phyloP scores from a whole-genome alignment of 2,797 vertebrate genomes.

The Orestias chungarensis region DNA sequence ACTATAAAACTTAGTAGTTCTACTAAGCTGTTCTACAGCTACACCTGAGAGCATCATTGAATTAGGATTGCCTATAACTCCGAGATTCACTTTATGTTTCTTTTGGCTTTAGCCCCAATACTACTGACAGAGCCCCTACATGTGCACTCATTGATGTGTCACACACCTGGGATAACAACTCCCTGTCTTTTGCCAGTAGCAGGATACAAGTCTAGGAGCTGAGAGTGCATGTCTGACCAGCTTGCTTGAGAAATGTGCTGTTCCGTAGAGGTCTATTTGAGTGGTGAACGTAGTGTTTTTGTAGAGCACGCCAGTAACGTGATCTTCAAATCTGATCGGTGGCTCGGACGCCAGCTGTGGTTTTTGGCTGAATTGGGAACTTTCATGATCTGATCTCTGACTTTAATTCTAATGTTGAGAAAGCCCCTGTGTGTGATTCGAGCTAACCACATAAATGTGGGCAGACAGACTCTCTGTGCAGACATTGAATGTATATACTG shows the following conservation, averaged over 20 bases:
- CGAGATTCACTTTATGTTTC: background rate
- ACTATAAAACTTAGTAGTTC: too few relatives aligned
- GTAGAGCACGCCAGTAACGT: constrained; percentile 33
- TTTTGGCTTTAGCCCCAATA: background rate
- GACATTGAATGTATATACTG: constrained; percentile 70
- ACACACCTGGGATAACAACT: constrained; percentile 53
- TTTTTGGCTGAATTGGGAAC: constrained; percentile 45
- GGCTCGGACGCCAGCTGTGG: constrained; percentile 38
- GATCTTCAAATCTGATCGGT: constrained; percentile 42
- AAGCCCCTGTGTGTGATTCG: constrained; percentile 46
- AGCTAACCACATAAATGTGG: constrained; percentile 51
- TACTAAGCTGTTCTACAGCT: background rate
- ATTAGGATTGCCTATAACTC: background rate
- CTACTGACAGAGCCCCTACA: constrained; percentile 3
- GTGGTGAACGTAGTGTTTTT: constrained; percentile 34
- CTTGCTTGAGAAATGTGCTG: constrained; percentile 39
- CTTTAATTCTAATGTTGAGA: constrained; percentile 56
- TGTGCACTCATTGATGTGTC: constrained; percentile 34
- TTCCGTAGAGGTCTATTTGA: constrained; percentile 25
- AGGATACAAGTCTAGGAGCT: constrained; percentile 17
- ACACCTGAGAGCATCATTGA: background rate
- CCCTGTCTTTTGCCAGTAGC: background rate
- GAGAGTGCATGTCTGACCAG: constrained; percentile 24
- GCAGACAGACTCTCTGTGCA: constrained; percentile 50
- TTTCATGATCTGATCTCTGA: constrained; percentile 38